A percentile compares a stretch with the other conserved stretches of the same genome.
Evolutionary conservation across 2,797 vertebrate genomes (phyloP).

Genomic region (Podargus strigoides): DNA sequence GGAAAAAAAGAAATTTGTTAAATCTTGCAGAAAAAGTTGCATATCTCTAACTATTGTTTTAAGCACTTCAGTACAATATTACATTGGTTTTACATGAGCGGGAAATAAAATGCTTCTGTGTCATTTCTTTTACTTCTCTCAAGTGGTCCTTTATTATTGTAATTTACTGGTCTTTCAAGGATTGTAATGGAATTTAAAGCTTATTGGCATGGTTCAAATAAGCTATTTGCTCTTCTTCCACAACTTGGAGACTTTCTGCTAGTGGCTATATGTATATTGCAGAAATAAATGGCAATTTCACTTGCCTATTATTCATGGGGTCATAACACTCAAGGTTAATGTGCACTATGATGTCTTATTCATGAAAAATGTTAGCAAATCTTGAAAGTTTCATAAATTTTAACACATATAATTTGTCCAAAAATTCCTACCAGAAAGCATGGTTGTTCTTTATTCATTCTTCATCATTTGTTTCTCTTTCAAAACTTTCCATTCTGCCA

Average conservation of each 20-base stretch:
- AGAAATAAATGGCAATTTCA: constrained; percentile 10
- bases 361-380: not conserved
- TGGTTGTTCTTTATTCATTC: not conserved
- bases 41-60: not conserved
- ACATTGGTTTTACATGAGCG: not conserved
- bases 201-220: not conserved
- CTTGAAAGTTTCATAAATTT: constrained; percentile 1
- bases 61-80: not conserved
- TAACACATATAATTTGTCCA: not conserved
- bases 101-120: not conserved
- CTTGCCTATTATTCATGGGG: not conserved
- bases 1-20: not conserved
- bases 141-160: not conserved
- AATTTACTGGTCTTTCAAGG: not conserved
- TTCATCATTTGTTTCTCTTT: not conserved
- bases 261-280: not conserved
- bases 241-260: not conserved
- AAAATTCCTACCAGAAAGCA: not conserved
- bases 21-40: not conserved
- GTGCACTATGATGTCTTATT: not conserved
- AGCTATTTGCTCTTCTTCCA: not conserved
- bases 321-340: not conserved
- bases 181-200: not conserved
- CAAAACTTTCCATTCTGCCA: not conserved
- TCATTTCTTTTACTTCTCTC: not conserved